Evolutionary conservation across 2,113 vertebrate species (phyloP).

Genomic region (Cygnus atratus): DNA sequence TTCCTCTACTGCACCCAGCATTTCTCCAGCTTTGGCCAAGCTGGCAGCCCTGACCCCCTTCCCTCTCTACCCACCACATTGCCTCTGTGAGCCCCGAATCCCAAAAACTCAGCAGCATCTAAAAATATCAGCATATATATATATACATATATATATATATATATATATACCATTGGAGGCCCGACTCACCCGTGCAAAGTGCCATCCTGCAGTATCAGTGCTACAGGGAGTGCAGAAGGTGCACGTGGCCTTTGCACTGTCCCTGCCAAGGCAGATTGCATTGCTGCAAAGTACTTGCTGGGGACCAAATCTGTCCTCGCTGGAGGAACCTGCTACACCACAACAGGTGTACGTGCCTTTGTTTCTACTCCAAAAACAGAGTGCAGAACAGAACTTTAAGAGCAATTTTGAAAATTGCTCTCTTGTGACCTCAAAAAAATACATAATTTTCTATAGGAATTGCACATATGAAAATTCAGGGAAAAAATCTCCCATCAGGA

Average conservation of each 20-base stretch:
- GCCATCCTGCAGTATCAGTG: not conserved
- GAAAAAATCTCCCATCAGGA: not conserved
- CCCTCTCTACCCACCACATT: not conserved
- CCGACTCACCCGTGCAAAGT: not conserved
- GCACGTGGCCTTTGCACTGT: not conserved
- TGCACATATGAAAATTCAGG: not conserved
- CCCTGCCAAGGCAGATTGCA: not conserved
- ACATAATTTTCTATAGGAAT: not conserved
- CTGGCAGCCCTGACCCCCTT: fast-evolving
- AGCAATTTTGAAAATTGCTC: not conserved
- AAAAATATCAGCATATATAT: not conserved
- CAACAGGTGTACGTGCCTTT: not conserved
- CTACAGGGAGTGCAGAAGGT: not conserved
- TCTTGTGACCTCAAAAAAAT: not conserved
- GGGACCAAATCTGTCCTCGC: not conserved
- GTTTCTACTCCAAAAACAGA: not conserved
- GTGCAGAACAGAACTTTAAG: not conserved
- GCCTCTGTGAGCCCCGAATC: not conserved
- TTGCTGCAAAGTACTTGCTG: no score
- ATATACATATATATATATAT: no score
- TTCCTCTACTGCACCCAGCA: not conserved
- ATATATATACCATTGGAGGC: no score
- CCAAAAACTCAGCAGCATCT: not conserved
- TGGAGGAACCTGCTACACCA: not conserved
- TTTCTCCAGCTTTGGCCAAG: not conserved